Conservation (phyloP, 2,888 invertebrate genomes). For the Sminthurides aquaticus region DNA sequence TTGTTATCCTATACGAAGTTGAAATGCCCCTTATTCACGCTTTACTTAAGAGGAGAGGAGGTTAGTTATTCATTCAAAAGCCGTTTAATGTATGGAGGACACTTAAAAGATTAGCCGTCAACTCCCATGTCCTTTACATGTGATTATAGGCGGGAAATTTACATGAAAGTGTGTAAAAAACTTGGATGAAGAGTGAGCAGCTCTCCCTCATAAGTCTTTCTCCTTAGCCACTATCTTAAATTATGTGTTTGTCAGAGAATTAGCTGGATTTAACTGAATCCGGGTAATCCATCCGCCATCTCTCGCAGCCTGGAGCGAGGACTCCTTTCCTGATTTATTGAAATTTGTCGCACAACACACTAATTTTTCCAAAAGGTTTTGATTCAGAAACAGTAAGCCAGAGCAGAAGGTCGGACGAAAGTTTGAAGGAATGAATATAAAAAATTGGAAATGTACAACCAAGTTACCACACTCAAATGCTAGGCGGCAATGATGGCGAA, state of each 20-base stretch:
- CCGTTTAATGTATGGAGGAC: background rate
- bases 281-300: background rate
- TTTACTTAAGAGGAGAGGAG: background rate
- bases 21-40: background rate
- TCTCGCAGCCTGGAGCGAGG: background rate
- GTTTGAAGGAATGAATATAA: too few relatives aligned
- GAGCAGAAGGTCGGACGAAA: too few relatives aligned
- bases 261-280: background rate
- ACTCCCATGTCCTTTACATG: background rate
- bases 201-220: background rate
- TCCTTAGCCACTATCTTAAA: too few relatives aligned
- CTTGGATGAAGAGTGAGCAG: background rate
- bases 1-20: background rate
- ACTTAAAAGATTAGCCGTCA: background rate
- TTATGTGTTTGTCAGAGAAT: background rate
- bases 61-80: background rate
- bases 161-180: too few relatives aligned
- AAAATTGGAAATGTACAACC: too few relatives aligned
- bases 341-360: too few relatives aligned
- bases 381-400: too few relatives aligned
- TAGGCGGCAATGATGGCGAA: too few relatives aligned
- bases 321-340: background rate
- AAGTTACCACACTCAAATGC: too few relatives aligned
- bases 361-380: too few relatives aligned
- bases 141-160: background rate